A percentile compares a stretch with the other conserved stretches of the same genome.
Evolutionary conservation across 2,888 invertebrate genomes (phyloP).

Genomic region (Margaritifera margaritifera): DNA sequence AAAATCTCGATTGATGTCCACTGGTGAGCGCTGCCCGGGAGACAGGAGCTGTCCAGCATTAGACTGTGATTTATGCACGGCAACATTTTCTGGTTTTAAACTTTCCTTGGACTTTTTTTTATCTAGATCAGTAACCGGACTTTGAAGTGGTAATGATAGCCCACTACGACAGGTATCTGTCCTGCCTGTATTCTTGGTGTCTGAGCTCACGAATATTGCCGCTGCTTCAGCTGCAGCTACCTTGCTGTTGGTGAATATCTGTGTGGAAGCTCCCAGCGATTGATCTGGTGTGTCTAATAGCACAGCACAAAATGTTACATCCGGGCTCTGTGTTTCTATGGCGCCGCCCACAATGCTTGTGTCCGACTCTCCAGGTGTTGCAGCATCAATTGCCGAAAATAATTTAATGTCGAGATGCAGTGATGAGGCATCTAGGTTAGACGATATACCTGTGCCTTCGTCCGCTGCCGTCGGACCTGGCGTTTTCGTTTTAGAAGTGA

Average conservation of each 20-base stretch:
- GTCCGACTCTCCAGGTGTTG: slow-evolving; percentile 15
- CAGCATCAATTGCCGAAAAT: slow-evolving; percentile 23
- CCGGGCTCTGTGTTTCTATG: slow-evolving; percentile 4
- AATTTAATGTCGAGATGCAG: slow-evolving; percentile 30
- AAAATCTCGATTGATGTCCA: slow-evolving; percentile 76
- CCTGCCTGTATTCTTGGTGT: too few relatives aligned
- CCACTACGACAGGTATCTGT: too few relatives aligned
- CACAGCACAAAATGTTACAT: not conserved
- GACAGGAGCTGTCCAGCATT: too few relatives aligned
- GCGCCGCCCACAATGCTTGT: slow-evolving; percentile 27
- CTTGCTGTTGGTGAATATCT: slow-evolving; percentile 41
- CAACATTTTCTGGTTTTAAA: not conserved
- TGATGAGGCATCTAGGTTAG: slow-evolving; percentile 21
- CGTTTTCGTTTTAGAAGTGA: too few relatives aligned
- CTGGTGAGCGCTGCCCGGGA: too few relatives aligned
- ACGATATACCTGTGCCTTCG: slow-evolving; percentile 2
- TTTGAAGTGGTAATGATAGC: too few relatives aligned
- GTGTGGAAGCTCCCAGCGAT: slow-evolving; percentile 13
- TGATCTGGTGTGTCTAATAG: too few relatives aligned
- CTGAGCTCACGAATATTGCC: too few relatives aligned
- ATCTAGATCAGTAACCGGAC: not conserved
- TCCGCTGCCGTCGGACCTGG: too few relatives aligned
- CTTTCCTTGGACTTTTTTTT: slow-evolving; percentile 3
- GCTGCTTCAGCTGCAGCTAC: slow-evolving; percentile 35
- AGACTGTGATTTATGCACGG: too few relatives aligned